These are phyloP conservation scores for Atherinomorus stipes DNA, from an alignment of 2,113 vertebrate species.

Conservation along the genomic window DNA sequence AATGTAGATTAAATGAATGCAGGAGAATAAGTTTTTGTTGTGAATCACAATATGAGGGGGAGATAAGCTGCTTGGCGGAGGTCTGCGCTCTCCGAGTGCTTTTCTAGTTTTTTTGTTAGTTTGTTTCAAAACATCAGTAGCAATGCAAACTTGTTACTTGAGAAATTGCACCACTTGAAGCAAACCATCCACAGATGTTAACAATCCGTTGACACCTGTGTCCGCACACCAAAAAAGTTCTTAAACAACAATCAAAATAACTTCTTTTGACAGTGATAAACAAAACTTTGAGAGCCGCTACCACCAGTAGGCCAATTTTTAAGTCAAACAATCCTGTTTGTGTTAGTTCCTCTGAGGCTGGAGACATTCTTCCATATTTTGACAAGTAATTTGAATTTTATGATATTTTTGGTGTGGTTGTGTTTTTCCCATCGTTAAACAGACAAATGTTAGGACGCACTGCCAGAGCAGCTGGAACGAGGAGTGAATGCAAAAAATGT, in stretches of 20 bases:
- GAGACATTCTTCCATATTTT: neutral
- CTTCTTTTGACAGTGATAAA: neutral
- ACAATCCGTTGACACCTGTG: neutral
- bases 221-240: neutral
- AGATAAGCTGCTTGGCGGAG: too few species aligned
- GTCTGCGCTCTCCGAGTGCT: too few species aligned
- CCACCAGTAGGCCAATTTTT: neutral
- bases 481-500: slow-evolving; percentile 19
- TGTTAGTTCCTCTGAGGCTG: neutral
- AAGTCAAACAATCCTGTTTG: neutral
- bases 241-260: neutral
- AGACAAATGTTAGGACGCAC: neutral
- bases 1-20: too few species aligned
- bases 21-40: too few species aligned
- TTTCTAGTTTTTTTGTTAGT: too few species aligned
- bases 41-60: too few species aligned
- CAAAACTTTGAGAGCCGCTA: neutral
- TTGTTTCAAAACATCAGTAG: too few species aligned
- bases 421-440: neutral
- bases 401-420: too few species aligned
- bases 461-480: slow-evolving; percentile 20
- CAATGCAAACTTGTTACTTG: too few species aligned
- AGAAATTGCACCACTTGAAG: too few species aligned
- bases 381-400: neutral
- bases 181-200: neutral